A percentile compares a stretch with the other conserved stretches of the same genome.
phyloP scores from a whole-genome alignment of 2,797 vertebrate species.

The Lates japonicus region DNA sequence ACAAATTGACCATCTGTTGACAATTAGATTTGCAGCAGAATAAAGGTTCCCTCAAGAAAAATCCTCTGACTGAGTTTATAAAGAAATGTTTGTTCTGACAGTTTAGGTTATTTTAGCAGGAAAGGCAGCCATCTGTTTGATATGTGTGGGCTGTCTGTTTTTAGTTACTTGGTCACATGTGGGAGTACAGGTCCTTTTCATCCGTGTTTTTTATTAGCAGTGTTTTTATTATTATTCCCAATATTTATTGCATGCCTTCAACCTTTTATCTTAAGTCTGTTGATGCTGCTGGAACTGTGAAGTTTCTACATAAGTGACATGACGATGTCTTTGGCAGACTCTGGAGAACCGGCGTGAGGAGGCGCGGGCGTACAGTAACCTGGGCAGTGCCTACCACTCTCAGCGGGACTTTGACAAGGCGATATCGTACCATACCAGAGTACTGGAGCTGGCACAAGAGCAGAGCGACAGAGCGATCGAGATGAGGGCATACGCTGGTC shows the following conservation, averaged over 20 bases:
- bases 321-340: slow-evolving; percentile 55
- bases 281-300: too few relatives aligned
- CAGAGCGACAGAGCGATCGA: slow-evolving; percentile 92
- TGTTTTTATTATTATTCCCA: too few relatives aligned
- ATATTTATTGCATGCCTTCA: too few relatives aligned
- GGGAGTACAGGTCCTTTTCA: neutral
- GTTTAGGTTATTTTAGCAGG: neutral
- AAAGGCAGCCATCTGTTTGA: slow-evolving; percentile 12
- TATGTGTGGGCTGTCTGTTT: neutral
- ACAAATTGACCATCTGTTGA: slow-evolving; percentile 45
- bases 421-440: slow-evolving; percentile 93
- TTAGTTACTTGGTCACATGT: neutral
- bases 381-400: slow-evolving; percentile 97
- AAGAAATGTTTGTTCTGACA: slow-evolving; percentile 17
- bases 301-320: too few relatives aligned
- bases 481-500: slow-evolving; percentile 96
- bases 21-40: slow-evolving; percentile 6
- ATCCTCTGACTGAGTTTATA: neutral
- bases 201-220: too few relatives aligned
- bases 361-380: slow-evolving; percentile 96
- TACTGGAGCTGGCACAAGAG: slow-evolving; percentile 93
- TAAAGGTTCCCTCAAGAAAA: slow-evolving; percentile 21
- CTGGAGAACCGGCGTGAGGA: slow-evolving; percentile 93
- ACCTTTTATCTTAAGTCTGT: too few relatives aligned
- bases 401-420: slow-evolving; percentile 96